Evolutionary conservation across 2,797 vertebrate genomes (phyloP), one percentile per base, ranked within the genome.

Genomic region (Hippopotamyrus pictus): DNA sequence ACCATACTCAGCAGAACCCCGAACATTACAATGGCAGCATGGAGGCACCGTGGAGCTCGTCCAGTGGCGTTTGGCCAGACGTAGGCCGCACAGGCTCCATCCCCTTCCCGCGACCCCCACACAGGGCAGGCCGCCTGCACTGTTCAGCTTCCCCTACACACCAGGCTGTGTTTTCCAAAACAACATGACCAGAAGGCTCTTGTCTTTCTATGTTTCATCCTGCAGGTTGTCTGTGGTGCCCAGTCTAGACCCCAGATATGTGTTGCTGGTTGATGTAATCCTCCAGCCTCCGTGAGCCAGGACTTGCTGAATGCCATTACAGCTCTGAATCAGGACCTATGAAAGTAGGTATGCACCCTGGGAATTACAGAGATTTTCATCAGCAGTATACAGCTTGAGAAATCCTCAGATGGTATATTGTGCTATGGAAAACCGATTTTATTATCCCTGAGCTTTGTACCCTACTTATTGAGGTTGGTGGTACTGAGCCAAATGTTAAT

Each of bases 271-370:
- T 0, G 98, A 99, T 94, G 97, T 99, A 90, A 97, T 99, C 94
- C 95, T 99, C 98, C 90, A 98, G 99, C 95, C 99, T 99, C 8
- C 98, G 98, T 86, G 98, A 98, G 54, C 98, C 98, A 98, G 90
- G 98, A 99, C 94, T 98, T 98, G 29, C 98, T 98, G 88, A 99
- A 99, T 88, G 98, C 99, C 92, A 99, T 99, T 91, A 99, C 99
- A 88, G 96, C 99, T 65, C 99, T 98, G 91, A 99, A 99, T 86
- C 97, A 97, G 94, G 96, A 96, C 90, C 92, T 99, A 93, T 97
- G 96, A 90, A 96, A 93, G 91, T 19, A 14, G 85, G 14, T 25
- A 57, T 57, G 33, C 22, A 57, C 25, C 14, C 33, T 53, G 53
- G 46, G 48, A 33, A 59, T 57, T 54, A 19, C 17, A 62, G 19